Base-by-base conservation (phyloP, 2,797 vertebrate genomes). In the Chaenodraco wilsoni region DNA sequence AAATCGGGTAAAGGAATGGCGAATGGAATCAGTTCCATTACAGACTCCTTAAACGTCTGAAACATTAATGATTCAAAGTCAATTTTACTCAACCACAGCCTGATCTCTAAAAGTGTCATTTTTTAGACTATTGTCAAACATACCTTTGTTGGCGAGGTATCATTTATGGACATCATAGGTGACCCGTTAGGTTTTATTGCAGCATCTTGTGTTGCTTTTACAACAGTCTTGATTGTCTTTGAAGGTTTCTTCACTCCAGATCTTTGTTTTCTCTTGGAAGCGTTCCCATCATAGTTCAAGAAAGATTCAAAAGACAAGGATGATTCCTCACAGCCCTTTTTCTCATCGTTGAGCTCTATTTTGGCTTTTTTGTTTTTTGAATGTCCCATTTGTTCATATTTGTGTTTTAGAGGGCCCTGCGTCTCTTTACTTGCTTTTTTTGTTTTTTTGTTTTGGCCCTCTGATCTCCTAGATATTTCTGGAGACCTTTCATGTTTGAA, bases 241-340 rank as follows among this genome's bases (percentile, higher is more conserved):
- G 16, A 21, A 15, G 5, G 2, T 59, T 84, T 92, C 69, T 93
- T 94, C 10, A 19, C 49, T 52, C 71, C 74, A 33, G 70, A 55
- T 49, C 43, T 77, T 55, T 88, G 89, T 70, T 88, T 94, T 73
- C 64, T 92, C 66, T 93, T 94, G 0, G 58, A 46, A 51, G 74
- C 23, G n/a, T 90, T 87, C 21, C 91, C 64, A 7, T 96, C 95
- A 69, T 97, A 98, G 90, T 90, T 96, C 74, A 96, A 89, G 48
- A 72, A 97, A 0, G 95, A 95, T 74, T 98, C 97, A 88, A 98
- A 98, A 62, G 96, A 96, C 95, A 95, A 93, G 41, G 88, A 79
- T 3, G 95, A 92, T 7, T 74, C 65, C 2, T 94, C 91, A 16
- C 74, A 76, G 54, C 89, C 88, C 11, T 23, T 52, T 6, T 41